Evolutionary conservation across 1,140 invertebrate species (phyloP), one percentile per base, ranked within the genome.

Genomic region (Mycetomoellerius zeteki): DNA sequence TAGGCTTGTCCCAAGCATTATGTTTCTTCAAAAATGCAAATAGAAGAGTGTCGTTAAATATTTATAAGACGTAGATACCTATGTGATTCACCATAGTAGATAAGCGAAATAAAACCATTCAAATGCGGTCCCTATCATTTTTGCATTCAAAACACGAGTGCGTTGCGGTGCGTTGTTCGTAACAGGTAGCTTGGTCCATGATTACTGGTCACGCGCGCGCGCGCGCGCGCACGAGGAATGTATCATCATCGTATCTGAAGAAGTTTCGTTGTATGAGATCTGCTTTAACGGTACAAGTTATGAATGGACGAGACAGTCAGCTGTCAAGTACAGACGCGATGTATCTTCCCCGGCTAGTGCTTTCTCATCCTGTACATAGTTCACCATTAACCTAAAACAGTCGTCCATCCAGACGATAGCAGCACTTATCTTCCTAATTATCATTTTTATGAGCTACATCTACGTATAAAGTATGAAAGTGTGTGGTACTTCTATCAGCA

Each of bases 311-410:
- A 69, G 43, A 62, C 69, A 84, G 19, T 62, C 24, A 84, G 6
- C 69, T 84, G 27, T 84, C 80, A 75, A 75, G 37, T 82, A 16
- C 47, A 54, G 27, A n/a, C 19, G 54, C 30, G 67, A 54, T 84
- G 10, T 62, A 75, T 60, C 80, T 84, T 19, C 19, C 6, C 5
- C 37, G 24, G 14, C 3, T 50, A 24, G 7, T 62, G 69, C 69
- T 84, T 75, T 82, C 52, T 82, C 80, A 81, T 81, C 7, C 33
- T 60, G 21, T 60, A 21, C 24, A 2, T 14, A 10, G 19, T 58
- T 5, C 71, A 73, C 24, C 33, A 69, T 81, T 81, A 50, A 82
- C 54, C 67, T 82, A 82, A 82, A 82, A 58, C 19, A 82, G n/a
- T 1, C 33, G 7, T 30, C 12, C 24, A 14, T 82, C 16, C 8